Conservation (phyloP, 2,113 vertebrate genomes). For the Ailuropoda melanoleuca region DNA sequence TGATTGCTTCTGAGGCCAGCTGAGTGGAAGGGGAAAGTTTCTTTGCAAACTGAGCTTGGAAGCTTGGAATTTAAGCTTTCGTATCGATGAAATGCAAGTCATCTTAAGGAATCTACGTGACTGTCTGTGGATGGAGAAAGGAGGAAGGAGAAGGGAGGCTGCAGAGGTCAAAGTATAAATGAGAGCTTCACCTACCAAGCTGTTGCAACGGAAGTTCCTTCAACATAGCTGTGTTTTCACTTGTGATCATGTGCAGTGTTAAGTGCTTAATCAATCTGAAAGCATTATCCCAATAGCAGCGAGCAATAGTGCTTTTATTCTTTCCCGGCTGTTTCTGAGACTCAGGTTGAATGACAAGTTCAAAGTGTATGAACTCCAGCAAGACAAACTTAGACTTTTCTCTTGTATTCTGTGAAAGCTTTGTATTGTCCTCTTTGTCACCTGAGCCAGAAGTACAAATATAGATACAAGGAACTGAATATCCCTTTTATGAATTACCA, state of each 20-base stretch:
- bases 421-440: slow-evolving; percentile 50
- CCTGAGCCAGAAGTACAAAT: slow-evolving; percentile 32
- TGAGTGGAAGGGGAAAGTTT: background rate
- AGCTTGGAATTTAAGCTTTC: slow-evolving; percentile 9
- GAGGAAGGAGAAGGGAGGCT: background rate
- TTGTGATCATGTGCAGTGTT: background rate
- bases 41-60: slow-evolving; percentile 19
- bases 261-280: slow-evolving; percentile 51
- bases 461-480: background rate
- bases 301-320: slow-evolving; percentile 46
- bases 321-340: slow-evolving; percentile 46
- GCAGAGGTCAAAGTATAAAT: slow-evolving; percentile 8
- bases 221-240: background rate
- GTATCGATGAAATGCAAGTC: background rate
- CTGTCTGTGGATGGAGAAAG: background rate
- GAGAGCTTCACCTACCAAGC: slow-evolving; percentile 1
- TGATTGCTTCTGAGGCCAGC: background rate
- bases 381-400: slow-evolving; percentile 34
- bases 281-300: slow-evolving; percentile 32
- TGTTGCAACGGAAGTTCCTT: background rate
- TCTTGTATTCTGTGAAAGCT: slow-evolving; percentile 36
- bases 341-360: slow-evolving; percentile 37
- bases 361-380: slow-evolving; percentile 59
- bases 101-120: background rate
- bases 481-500: slow-evolving; percentile 1